Percentiles rank a stretch among this genome's conserved stretches.
Evolutionary conservation across 2,888 invertebrate species (phyloP).

Genomic region (Uropetala carovei): DNA sequence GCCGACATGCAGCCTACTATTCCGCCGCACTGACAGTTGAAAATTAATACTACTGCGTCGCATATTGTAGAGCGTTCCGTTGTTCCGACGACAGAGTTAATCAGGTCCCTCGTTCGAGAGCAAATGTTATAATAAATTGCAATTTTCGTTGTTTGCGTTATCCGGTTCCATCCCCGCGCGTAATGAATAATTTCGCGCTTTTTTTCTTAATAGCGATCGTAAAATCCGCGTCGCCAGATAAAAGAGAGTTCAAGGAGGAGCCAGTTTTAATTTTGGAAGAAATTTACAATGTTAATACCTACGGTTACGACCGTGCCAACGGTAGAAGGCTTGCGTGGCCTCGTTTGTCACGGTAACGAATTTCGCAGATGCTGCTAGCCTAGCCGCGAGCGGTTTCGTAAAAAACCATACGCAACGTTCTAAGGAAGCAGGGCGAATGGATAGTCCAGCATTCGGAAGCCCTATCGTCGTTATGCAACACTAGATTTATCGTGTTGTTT

Average conservation of each 20-base stretch:
- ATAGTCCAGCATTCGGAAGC: neutral
- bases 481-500: neutral
- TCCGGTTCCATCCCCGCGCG: too few species aligned
- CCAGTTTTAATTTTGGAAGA: too few species aligned
- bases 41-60: conserved; percentile 9
- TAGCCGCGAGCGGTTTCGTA: neutral
- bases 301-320: too few species aligned
- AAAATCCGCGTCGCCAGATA: too few species aligned
- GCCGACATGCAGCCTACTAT: neutral
- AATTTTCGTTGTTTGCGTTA: too few species aligned
- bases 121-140: too few species aligned
- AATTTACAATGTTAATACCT: too few species aligned
- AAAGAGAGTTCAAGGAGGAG: too few species aligned
- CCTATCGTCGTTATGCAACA: neutral
- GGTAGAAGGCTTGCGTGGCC: too few species aligned
- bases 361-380: neutral
- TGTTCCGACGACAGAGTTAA: neutral
- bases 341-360: too few species aligned
- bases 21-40: neutral
- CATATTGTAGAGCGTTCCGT: neutral
- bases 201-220: too few species aligned
- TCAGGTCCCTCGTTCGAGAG: neutral
- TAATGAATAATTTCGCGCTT: too few species aligned
- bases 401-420: neutral
- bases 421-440: neutral